phyloP scores from a whole-genome alignment of 2,113 vertebrate genomes.

The Oreochromis tanganicae region DNA sequence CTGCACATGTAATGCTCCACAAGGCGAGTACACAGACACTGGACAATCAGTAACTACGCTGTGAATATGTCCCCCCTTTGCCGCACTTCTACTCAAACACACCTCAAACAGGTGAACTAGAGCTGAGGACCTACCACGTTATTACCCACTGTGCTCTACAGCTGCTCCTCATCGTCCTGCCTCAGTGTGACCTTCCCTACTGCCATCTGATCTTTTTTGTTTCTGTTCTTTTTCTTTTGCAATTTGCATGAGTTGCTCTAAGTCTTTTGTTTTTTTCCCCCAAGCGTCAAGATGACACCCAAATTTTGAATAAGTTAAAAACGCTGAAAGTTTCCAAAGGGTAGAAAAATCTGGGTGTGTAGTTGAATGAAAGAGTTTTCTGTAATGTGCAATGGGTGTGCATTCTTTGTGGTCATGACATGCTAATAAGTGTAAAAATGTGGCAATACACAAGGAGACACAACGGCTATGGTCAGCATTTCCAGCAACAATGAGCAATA shows the following conservation, averaged over 20 bases:
- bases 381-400: background rate
- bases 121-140: conserved; percentile 27
- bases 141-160: background rate
- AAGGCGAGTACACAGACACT: conserved; percentile 12
- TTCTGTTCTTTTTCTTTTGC: conserved; percentile 23
- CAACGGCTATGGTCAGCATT: background rate
- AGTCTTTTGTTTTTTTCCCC: background rate
- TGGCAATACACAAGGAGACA: background rate
- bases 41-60: conserved; percentile 64
- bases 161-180: background rate
- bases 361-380: background rate
- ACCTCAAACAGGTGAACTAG: background rate
- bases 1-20: background rate
- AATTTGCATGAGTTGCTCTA: conserved; percentile 59
- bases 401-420: conserved; percentile 3
- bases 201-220: background rate
- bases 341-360: conserved; percentile 4
- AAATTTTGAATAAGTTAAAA: conserved; percentile 28
- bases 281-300: conserved; percentile 2
- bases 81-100: background rate
- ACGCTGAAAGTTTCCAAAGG: conserved; percentile 61
- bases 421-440: background rate
- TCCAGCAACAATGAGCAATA: conserved; percentile 11
- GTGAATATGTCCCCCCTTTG: conserved; percentile 17
- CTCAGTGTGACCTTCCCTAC: background rate